phyloP scores from a whole-genome alignment of 2,113 vertebrate genomes.

The Scartelaos histophorus region DNA sequence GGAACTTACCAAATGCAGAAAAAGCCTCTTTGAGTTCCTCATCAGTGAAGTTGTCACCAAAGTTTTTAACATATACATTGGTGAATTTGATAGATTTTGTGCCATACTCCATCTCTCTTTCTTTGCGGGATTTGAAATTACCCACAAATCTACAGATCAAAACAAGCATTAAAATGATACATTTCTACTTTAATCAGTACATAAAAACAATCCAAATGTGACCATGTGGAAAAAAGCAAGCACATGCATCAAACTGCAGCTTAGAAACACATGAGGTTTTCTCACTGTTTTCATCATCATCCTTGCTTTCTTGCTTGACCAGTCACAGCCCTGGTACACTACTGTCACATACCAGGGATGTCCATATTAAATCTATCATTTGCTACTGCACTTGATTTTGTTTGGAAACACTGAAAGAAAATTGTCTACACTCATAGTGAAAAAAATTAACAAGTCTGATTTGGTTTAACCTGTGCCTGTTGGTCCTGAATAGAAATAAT shows the following conservation, averaged over 20 bases:
- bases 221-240: not conserved
- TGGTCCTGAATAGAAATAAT: not conserved
- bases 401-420: not conserved
- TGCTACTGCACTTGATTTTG: not conserved
- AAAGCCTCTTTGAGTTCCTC: conserved; percentile 85
- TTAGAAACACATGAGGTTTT: not conserved
- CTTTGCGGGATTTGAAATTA: conserved; percentile 94
- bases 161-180: not conserved
- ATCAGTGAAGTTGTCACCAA: conserved; percentile 84
- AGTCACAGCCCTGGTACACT: not conserved
- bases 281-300: not conserved
- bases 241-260: not conserved
- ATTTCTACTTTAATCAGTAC: not conserved
- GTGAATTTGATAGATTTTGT: conserved; percentile 87
- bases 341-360: too few relatives aligned
- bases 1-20: conserved; percentile 82
- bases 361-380: not conserved
- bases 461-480: not conserved
- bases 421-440: not conserved
- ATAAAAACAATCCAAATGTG: not conserved
- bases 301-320: not conserved
- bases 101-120: conserved; percentile 88
- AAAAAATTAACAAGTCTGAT: not conserved
- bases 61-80: conserved; percentile 96
- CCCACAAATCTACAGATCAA: conserved; percentile 86